Conservation (phyloP, 1,140 invertebrate genomes). For the Diuraphis noxia region DNA sequence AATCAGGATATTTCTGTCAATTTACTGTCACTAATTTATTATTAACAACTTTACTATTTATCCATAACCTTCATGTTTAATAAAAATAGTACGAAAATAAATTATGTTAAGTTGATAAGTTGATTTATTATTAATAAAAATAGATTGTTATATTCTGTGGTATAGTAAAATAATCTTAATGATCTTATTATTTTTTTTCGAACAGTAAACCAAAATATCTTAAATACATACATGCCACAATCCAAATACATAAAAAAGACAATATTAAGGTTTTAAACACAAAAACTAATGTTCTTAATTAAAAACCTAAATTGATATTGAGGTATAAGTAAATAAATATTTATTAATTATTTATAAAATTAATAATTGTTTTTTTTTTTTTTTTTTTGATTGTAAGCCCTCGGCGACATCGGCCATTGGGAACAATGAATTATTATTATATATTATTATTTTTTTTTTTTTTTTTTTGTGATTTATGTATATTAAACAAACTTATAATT, state of each 20-base stretch:
- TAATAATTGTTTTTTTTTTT: neutral
- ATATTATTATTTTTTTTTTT: neutral
- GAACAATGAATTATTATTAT: no score
- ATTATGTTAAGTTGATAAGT: neutral
- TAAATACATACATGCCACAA: neutral
- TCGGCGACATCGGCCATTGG: no score
- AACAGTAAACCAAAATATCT: neutral
- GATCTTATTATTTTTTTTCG: neutral
- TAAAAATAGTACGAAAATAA: neutral
- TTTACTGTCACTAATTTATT: slow-evolving; percentile 16
- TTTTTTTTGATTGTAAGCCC: no score
- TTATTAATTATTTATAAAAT: no score
- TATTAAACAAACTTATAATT: neutral
- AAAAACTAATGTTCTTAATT: neutral
- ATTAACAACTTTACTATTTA: neutral
- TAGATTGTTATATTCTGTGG: no score
- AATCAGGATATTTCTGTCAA: neutral
- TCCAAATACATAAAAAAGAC: neutral
- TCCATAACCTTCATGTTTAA: neutral
- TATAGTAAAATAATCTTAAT: neutral
- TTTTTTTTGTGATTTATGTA: neutral
- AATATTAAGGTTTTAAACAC: neutral
- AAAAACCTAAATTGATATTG: neutral
- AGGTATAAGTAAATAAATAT: neutral
- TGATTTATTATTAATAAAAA: neutral